Percentiles rank a stretch among this genome's conserved stretches.
These are phyloP conservation scores for Atta texana DNA, from an alignment of 1,140 invertebrate species.

Conservation along the genomic window DNA sequence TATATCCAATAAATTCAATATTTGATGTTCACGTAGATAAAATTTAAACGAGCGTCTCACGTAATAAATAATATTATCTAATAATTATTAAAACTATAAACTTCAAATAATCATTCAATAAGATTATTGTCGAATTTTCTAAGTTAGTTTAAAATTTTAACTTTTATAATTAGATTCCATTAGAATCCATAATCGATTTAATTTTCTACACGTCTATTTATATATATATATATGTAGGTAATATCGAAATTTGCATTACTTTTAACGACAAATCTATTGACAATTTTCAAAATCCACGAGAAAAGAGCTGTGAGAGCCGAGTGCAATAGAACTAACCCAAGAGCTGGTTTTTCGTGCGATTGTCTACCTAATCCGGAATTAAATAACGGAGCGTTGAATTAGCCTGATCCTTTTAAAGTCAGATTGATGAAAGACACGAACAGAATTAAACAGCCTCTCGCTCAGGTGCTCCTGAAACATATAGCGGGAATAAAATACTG, in stretches of 20 bases:
- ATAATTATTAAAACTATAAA: conserved; percentile 3
- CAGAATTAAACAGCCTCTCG: conserved; percentile 62
- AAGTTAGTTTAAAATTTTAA: not conserved
- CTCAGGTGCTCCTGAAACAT: conserved; percentile 55
- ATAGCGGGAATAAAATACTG: conserved; percentile 53
- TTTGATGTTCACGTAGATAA: not conserved
- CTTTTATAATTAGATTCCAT: conserved; percentile 1
- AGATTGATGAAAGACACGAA: conserved; percentile 63
- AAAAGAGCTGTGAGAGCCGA: too few relatives aligned
- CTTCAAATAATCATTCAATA: conserved; percentile 3
- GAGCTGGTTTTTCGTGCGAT: conserved; percentile 40
- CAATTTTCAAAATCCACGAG: not conserved
- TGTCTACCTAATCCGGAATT: conserved; percentile 57
- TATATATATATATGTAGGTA: not conserved
- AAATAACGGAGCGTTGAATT: conserved; percentile 62
- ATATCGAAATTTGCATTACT: conserved; percentile 23
- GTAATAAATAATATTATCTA: not conserved
- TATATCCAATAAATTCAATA: not conserved
- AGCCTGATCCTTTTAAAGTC: conserved; percentile 62
- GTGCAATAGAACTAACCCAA: conserved; percentile 42
- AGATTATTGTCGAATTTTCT: not conserved
- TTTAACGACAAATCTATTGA: not conserved
- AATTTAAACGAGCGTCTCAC: not conserved
- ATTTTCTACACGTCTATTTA: conserved; percentile 17
- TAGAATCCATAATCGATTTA: not conserved